Evolutionary conservation across 2,113 vertebrate species (phyloP).

Genomic region (Triplophysa rosa): DNA sequence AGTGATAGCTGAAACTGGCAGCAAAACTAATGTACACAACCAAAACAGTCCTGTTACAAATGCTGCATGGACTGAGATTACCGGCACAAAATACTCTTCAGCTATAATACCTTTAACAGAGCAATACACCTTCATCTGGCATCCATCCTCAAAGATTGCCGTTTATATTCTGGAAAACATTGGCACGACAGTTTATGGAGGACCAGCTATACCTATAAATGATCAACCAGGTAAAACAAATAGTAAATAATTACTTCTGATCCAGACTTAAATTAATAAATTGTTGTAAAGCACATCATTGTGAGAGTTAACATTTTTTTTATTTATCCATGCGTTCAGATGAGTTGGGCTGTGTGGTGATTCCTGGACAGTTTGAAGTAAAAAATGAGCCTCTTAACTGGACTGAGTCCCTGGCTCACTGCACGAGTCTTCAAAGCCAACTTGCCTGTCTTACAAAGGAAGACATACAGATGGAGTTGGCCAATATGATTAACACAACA

Average conservation of each 20-base stretch:
- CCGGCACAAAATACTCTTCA: constrained; percentile 8
- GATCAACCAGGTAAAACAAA: constrained; percentile 1
- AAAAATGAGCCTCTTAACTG: not conserved
- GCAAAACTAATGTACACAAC: not conserved
- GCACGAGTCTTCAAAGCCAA: not conserved
- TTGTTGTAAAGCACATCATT: not conserved
- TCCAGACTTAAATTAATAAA: no score
- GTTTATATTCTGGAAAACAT: not conserved
- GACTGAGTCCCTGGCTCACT: not conserved
- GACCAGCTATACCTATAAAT: constrained; percentile 16
- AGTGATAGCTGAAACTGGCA: constrained; percentile 51
- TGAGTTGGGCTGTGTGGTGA: not conserved
- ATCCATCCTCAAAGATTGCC: constrained; percentile 22
- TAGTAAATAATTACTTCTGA: not conserved
- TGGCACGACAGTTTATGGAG: not conserved
- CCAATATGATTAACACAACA: not conserved
- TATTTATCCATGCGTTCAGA: not conserved
- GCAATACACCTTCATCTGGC: not conserved
- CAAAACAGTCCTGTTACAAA: fast-evolving
- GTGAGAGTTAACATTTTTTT: not conserved
- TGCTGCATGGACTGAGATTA: not conserved
- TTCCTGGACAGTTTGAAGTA: not conserved
- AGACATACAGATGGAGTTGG: not conserved
- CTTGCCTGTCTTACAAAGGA: constrained; percentile 13
- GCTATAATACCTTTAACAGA: not conserved